phyloP scores from a whole-genome alignment of 1,140 invertebrate genomes.

The Oryzaephilus surinamensis region DNA sequence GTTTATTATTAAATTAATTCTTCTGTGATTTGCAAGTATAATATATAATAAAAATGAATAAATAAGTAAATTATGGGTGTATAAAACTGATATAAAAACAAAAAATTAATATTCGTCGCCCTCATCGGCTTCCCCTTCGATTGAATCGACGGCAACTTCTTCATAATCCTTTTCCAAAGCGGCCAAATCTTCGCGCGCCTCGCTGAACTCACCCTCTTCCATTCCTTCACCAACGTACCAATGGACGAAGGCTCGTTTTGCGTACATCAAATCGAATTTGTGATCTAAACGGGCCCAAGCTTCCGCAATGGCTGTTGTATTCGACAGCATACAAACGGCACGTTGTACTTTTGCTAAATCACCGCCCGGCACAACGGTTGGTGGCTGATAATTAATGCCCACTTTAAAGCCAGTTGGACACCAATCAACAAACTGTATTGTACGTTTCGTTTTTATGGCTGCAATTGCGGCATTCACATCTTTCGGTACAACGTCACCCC shows the following conservation, averaged over 20 bases:
- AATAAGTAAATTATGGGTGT: neutral
- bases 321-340: conserved; percentile 78
- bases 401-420: conserved; percentile 64
- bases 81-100: neutral
- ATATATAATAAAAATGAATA: conserved; percentile 11
- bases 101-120: conserved; percentile 54
- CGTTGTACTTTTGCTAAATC: conserved; percentile 76
- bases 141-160: conserved; percentile 56
- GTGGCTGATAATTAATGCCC: conserved; percentile 61
- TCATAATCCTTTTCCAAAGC: conserved; percentile 63
- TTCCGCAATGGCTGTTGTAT: conserved; percentile 79
- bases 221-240: conserved; percentile 82
- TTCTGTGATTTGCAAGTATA: conserved; percentile 13
- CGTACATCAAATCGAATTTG: conserved; percentile 77
- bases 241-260: conserved; percentile 75
- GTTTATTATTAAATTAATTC: neutral
- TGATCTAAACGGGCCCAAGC: conserved; percentile 72
- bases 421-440: conserved; percentile 60
- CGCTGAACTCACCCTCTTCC: conserved; percentile 78
- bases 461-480: conserved; percentile 69
- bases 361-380: conserved; percentile 53
- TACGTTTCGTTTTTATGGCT: conserved; percentile 66
- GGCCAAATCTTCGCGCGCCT: conserved; percentile 77
- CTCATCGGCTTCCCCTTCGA: conserved; percentile 59
- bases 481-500: conserved; percentile 46